A percentile compares a stretch with the other conserved stretches of the same genome.
phyloP scores from a whole-genome alignment of 2,888 invertebrate genomes.

The Sialis lutaria region DNA sequence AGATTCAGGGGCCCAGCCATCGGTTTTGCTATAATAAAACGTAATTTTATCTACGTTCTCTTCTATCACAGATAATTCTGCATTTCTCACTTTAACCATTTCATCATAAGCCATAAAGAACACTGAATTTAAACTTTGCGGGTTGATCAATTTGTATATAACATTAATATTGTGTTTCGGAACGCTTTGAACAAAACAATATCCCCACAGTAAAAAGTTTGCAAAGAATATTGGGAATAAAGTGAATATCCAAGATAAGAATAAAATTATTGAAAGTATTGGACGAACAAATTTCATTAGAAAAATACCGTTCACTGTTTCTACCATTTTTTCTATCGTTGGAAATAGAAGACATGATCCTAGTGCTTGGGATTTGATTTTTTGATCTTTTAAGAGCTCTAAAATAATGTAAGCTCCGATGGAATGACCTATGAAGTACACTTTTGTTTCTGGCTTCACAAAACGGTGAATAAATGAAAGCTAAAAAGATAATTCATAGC shows the following conservation, averaged over 20 bases:
- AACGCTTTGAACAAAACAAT: constrained; percentile 33
- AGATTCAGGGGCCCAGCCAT: constrained; percentile 67
- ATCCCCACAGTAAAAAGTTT: constrained; percentile 31
- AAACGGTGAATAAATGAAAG: constrained; percentile 52
- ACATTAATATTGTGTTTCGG: constrained; percentile 30
- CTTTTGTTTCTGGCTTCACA: constrained; percentile 49
- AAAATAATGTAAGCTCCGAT: constrained; percentile 75
- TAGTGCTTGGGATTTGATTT: constrained; percentile 34
- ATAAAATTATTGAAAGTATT: constrained; percentile 26
- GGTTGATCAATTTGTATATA: constrained; percentile 37
- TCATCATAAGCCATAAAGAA: constrained; percentile 61
- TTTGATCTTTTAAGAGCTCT: constrained; percentile 44
- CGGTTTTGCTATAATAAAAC: constrained; percentile 62
- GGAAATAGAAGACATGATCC: constrained; percentile 69
- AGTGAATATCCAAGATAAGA: constrained; percentile 30
- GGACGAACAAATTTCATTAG: constrained; percentile 44
- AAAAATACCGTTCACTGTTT: constrained; percentile 52
- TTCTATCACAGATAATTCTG: constrained; percentile 44
- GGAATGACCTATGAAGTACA: constrained; percentile 80
- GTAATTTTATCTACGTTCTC: constrained; percentile 43
- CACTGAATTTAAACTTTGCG: constrained; percentile 41
- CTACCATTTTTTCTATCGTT: constrained; percentile 67
- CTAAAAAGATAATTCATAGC: constrained; percentile 17
- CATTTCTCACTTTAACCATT: constrained; percentile 51
- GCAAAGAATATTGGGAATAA: constrained; percentile 35